Evolutionary conservation across 1,140 invertebrate species (phyloP).

Genomic region (Lordiphosa stackelbergi): DNA sequence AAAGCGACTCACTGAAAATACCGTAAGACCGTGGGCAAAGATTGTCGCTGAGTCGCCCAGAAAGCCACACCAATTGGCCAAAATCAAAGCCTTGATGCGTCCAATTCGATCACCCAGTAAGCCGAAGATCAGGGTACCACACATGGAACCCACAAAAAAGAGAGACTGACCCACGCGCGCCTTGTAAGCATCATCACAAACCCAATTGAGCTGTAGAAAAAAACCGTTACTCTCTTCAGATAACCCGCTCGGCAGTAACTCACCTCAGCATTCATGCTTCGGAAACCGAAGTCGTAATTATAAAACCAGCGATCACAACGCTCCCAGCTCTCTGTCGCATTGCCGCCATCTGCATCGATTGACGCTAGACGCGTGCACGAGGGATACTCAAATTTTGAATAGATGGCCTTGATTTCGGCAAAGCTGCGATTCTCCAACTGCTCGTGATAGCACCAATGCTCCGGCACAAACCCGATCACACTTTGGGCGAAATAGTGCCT

Average conservation of each 20-base stretch:
- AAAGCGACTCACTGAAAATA: constrained; percentile 78
- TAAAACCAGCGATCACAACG: constrained; percentile 78
- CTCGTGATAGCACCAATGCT: constrained; percentile 76
- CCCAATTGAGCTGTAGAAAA: constrained; percentile 79
- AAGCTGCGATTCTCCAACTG: constrained; percentile 50
- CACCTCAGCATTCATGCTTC: constrained; percentile 80
- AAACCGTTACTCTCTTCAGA: neutral
- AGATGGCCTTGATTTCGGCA: constrained; percentile 48
- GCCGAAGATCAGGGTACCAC: constrained; percentile 79
- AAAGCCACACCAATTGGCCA: constrained; percentile 78
- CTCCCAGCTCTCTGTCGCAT: constrained; percentile 42
- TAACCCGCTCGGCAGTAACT: constrained; percentile 12
- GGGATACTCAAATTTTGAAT: constrained; percentile 44
- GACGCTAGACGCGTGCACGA: constrained; percentile 56
- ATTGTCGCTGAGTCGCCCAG: constrained; percentile 79
- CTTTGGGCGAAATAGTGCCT: constrained; percentile 80
- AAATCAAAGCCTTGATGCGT: constrained; percentile 78
- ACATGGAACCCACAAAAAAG: constrained; percentile 80
- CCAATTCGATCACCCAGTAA: constrained; percentile 79
- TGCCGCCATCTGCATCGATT: constrained; percentile 19
- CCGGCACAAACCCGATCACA: constrained; percentile 78
- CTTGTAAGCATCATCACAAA: constrained; percentile 80
- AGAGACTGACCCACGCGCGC: constrained; percentile 79
- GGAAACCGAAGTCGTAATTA: constrained; percentile 77
- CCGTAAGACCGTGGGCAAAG: constrained; percentile 72